Evolutionary conservation across 2,888 invertebrate species (phyloP), one percentile per base, ranked within the genome.

Genomic region (Pammene aurita): DNA sequence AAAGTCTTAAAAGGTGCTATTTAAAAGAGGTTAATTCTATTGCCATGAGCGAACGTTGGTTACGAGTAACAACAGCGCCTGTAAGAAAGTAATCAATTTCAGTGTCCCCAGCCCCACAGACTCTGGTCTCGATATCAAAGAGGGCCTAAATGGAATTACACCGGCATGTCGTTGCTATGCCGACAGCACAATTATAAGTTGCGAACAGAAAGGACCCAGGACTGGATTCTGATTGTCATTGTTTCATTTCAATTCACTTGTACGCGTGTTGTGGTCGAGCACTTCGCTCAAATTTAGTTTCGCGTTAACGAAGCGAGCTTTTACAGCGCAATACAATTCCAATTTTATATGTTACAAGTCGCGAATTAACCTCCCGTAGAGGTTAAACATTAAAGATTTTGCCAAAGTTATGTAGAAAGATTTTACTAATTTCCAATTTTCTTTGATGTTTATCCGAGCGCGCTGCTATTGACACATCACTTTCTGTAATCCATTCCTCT

Each of bases 111-210:
- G 26, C 65, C 65, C 54, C 44, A 38, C 26, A 65, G 69, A 69
- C 69, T 56, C 46, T 7, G 34, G 57, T 54, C 55, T 54, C 65
- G 52, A 65, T 67, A 62, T 65, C 69, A 65, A 69, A 69, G 68
- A 52, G 68, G 35, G 11, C n/a, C 46, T 69, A 58, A 69, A 65
- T 65, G 60, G 41, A 69, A 60, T 69, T 69, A 58, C 64, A 9
- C 14, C 64, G 64, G 46, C 54, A 42, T 16, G 46, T 42, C 54
- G 65, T 65, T 60, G 60, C 64, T 48, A 69, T 48, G 54, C 58
- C 42, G 46, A 54, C 64, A 65, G 64, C 46, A 7, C 54, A 60
- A 69, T 64, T 60, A 69, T 58, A 56, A 50, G 65, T 34, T 34
- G 34, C 34, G 34, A 54, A n/a, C 54, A 13, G 26, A 2, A 26